These are phyloP conservation scores for Drosophila truncata DNA, from an alignment of 1,140 invertebrate genomes.

Conservation along the genomic window DNA sequence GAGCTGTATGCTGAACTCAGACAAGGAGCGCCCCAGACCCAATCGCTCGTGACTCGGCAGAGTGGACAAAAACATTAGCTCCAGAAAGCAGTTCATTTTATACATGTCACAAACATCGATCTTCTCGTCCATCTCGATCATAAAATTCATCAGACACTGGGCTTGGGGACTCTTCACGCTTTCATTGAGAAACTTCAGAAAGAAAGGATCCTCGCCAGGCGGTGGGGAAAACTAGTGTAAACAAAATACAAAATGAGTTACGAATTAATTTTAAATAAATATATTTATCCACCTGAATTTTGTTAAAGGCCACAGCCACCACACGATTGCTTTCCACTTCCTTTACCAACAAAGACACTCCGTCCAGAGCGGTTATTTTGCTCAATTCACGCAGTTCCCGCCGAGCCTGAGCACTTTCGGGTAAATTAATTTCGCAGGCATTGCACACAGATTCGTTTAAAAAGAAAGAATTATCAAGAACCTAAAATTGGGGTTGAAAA, in stretches of 20 bases:
- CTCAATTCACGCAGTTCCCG: conserved; percentile 88
- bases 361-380: conserved; percentile 87
- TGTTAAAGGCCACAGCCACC: conserved; percentile 88
- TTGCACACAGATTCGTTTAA: conserved; percentile 87
- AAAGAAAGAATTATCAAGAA: conserved; percentile 87
- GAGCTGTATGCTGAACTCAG: conserved; percentile 86
- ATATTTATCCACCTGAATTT: conserved; percentile 87
- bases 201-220: conserved; percentile 86
- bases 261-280: neutral
- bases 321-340: conserved; percentile 86
- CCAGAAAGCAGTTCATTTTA: conserved; percentile 87
- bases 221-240: conserved; percentile 61
- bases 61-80: conserved; percentile 89
- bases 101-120: conserved; percentile 88
- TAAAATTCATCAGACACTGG: conserved; percentile 87
- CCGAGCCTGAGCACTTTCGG: conserved; percentile 85
- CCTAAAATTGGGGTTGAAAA: conserved; percentile 66
- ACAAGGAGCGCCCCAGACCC: conserved; percentile 86
- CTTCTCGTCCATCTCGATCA: conserved; percentile 87
- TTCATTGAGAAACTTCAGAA: conserved; percentile 87
- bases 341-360: conserved; percentile 88
- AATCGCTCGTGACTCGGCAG: conserved; percentile 85
- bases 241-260: neutral
- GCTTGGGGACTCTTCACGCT: conserved; percentile 86
- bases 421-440: conserved; percentile 87